phyloP scores from a whole-genome alignment of 2,888 invertebrate species.

The Galeopsomyia nigrocyanea region DNA sequence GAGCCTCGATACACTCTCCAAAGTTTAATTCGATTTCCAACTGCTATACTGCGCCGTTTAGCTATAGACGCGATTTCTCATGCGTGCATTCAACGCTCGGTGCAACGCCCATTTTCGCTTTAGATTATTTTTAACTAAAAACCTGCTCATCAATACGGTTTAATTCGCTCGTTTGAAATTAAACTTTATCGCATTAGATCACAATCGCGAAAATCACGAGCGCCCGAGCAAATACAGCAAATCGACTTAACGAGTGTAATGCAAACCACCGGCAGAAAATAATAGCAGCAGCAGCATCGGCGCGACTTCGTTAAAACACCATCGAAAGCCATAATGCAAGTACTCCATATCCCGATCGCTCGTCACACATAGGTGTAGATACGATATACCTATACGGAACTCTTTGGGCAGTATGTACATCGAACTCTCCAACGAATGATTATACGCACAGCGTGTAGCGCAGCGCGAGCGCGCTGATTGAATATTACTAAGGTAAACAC shows the following conservation, averaged over 20 bases:
- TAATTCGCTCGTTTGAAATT: not conserved
- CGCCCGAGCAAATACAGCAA: not conserved
- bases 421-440: not conserved
- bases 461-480: conserved; percentile 31
- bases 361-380: too few species aligned
- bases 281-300: not conserved
- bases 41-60: not conserved
- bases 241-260: too few species aligned
- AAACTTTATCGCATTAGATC: too few species aligned
- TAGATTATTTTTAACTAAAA: too few species aligned
- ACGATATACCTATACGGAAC: not conserved
- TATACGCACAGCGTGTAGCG: conserved; percentile 8
- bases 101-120: too few species aligned
- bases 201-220: too few species aligned
- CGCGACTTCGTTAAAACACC: conserved; percentile 20
- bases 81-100: too few species aligned
- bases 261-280: not conserved
- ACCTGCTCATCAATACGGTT: too few species aligned
- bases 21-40: conserved; percentile 46
- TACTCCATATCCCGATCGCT: too few species aligned
- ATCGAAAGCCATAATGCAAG: conserved; percentile 10
- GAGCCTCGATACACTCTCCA: conserved; percentile 39
- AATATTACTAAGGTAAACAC: conserved; percentile 47
- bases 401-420: not conserved
- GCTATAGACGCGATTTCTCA: not conserved